Percentiles rank a stretch among this genome's conserved stretches.
Evolutionary conservation across 1,140 invertebrate species (phyloP).

Genomic region (Drosophila tani): DNA sequence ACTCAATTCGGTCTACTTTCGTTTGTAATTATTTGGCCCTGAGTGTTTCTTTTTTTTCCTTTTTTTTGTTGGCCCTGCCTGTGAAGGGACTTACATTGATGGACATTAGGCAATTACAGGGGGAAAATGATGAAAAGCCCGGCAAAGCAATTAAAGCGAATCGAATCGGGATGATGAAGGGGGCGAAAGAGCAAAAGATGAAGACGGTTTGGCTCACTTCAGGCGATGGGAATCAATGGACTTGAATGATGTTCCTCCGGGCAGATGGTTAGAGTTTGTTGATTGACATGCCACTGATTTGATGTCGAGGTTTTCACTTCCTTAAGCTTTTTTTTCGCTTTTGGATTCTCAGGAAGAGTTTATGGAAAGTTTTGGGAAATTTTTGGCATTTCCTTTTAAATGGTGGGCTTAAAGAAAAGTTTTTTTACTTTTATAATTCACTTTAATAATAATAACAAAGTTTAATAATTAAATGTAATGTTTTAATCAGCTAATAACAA

Average conservation of each 20-base stretch:
- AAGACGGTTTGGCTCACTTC: slow-evolving; percentile 11
- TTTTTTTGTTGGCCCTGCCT: slow-evolving; percentile 4
- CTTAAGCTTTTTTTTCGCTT: not conserved
- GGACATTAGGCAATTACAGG: slow-evolving; percentile 66
- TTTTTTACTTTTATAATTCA: too few relatives aligned
- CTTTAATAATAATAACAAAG: too few relatives aligned
- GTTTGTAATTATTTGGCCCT: slow-evolving; percentile 55
- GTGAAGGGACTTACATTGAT: slow-evolving; percentile 58
- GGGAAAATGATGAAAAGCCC: slow-evolving; percentile 37
- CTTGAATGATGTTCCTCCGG: slow-evolving; percentile 19
- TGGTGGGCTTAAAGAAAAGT: too few relatives aligned
- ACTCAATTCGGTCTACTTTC: slow-evolving; percentile 44
- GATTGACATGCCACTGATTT: slow-evolving; percentile 38
- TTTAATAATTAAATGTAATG: too few relatives aligned
- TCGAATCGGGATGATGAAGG: slow-evolving; percentile 4
- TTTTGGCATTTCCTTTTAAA: not conserved
- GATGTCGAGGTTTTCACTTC: not conserved
- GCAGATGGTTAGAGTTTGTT: not conserved
- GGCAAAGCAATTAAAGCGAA: slow-evolving; percentile 42
- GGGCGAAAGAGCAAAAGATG: slow-evolving; percentile 7
- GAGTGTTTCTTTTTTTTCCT: slow-evolving; percentile 19
- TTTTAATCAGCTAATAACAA: too few relatives aligned
- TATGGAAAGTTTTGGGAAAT: not conserved
- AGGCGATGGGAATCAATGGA: slow-evolving; percentile 36
- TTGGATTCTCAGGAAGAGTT: too few relatives aligned